phyloP scores from a whole-genome alignment of 2,888 invertebrate genomes.

The Microctonus hyperodae region DNA sequence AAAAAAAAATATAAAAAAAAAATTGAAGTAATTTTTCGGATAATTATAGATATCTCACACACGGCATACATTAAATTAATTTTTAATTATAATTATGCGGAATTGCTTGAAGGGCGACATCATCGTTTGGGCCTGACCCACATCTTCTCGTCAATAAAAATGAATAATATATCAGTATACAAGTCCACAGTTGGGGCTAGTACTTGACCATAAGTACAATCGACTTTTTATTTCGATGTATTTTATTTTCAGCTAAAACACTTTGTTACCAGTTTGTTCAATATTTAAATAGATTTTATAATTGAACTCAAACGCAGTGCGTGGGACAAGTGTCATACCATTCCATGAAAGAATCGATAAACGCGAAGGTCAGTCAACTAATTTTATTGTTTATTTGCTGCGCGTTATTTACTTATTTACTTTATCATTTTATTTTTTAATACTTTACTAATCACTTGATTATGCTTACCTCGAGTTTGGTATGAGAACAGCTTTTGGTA shows the following conservation, averaged over 20 bases:
- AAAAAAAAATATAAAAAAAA: neutral
- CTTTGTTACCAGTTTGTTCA: neutral
- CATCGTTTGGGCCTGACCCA: constrained; percentile 31
- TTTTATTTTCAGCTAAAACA: neutral
- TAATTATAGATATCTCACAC: neutral
- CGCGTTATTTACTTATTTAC: neutral
- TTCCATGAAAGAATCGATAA: neutral
- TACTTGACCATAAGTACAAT: constrained; percentile 7
- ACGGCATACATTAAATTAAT: neutral
- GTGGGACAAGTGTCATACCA: neutral
- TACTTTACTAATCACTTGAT: neutral
- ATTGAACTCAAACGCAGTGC: neutral
- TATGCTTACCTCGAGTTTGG: constrained; percentile 70
- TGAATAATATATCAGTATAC: constrained; percentile 24
- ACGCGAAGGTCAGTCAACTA: neutral
- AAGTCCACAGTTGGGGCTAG: neutral
- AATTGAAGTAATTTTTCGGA: neutral
- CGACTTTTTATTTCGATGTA: neutral
- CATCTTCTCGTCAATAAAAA: constrained; percentile 35
- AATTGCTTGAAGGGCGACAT: neutral
- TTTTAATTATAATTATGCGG: neutral
- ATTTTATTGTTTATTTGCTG: neutral
- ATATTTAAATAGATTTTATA: neutral
- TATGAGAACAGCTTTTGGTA: constrained; percentile 74
- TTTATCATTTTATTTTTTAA: too few relatives aligned